Percentiles rank a stretch among this genome's conserved stretches.
Conservation (phyloP, 2,113 vertebrate species). For the Austrofundulus limnaeus region DNA sequence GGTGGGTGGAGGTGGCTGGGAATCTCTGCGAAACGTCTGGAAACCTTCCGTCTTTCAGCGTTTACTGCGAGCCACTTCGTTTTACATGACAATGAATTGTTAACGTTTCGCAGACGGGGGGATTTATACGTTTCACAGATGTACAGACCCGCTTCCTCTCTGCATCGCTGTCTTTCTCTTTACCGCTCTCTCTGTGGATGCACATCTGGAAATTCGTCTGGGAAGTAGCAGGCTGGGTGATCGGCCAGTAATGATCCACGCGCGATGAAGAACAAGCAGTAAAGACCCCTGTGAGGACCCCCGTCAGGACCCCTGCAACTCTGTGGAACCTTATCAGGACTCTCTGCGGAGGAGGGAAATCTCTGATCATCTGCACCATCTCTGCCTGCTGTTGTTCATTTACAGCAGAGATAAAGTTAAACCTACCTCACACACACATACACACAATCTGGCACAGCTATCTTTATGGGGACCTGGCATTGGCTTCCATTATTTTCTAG, state of each 20-base stretch:
- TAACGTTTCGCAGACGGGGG: slow-evolving; percentile 49
- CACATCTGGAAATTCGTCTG: slow-evolving; percentile 40
- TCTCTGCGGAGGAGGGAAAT: slow-evolving; percentile 32
- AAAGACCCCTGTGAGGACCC: slow-evolving; percentile 1
- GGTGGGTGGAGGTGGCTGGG: slow-evolving; percentile 20
- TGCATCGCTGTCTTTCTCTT: slow-evolving; percentile 47
- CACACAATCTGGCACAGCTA: no score
- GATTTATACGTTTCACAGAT: slow-evolving; percentile 63
- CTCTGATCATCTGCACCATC: slow-evolving; percentile 37
- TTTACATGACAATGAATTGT: slow-evolving; percentile 56
- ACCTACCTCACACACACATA: slow-evolving; percentile 9
- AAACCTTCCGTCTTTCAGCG: slow-evolving; percentile 34
- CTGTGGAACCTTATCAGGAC: slow-evolving; percentile 38
- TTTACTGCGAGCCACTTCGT: slow-evolving; percentile 52
- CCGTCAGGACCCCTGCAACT: slow-evolving; percentile 47
- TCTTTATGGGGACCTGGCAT: no score
- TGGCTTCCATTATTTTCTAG: no score
- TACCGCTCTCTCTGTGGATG: slow-evolving; percentile 27
- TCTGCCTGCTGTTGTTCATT: slow-evolving; percentile 60
- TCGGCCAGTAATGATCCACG: slow-evolving; percentile 41
- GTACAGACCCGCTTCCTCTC: slow-evolving; percentile 35
- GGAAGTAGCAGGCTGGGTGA: slow-evolving; percentile 26
- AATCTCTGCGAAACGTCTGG: slow-evolving; percentile 39
- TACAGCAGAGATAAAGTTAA: slow-evolving; percentile 31
- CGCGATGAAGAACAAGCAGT: slow-evolving; percentile 15